A percentile compares a stretch with the other conserved stretches of the same genome.
These are phyloP conservation scores for Paradoxurus hermaphroditus DNA, from an alignment of 2,113 vertebrate species.

Conservation along the genomic window DNA sequence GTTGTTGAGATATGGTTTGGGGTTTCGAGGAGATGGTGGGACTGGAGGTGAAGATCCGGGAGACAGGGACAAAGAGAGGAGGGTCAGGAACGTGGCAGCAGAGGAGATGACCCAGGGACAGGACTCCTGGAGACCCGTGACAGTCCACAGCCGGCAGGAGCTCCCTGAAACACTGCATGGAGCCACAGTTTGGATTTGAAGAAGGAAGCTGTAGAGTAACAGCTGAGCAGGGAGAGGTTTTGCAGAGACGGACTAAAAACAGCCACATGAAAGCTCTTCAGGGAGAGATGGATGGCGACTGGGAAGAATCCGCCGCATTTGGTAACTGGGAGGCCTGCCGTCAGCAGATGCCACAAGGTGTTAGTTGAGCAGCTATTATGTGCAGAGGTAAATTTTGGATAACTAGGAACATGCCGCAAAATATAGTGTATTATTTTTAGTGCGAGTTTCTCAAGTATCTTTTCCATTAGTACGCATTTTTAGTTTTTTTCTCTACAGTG, in stretches of 20 bases:
- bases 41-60: background rate
- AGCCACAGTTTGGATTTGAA: background rate
- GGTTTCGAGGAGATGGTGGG: background rate
- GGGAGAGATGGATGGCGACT: rapidly evolving
- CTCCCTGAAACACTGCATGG: background rate
- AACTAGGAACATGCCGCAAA: background rate
- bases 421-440: background rate
- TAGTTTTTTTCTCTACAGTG: background rate
- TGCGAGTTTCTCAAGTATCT: background rate
- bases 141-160: background rate
- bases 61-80: background rate
- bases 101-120: too few species aligned
- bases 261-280: too few species aligned
- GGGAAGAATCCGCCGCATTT: background rate
- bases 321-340: background rate
- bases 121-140: background rate
- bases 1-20: background rate
- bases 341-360: rapidly evolving
- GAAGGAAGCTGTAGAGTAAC: background rate
- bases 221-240: background rate
- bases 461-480: background rate
- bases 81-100: background rate
- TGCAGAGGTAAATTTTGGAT: background rate
- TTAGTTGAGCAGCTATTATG: background rate
- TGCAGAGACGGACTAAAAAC: background rate